These are phyloP conservation scores for Perognathus longimembris DNA, from an alignment of 2,113 vertebrate species.

Conservation along the genomic window DNA sequence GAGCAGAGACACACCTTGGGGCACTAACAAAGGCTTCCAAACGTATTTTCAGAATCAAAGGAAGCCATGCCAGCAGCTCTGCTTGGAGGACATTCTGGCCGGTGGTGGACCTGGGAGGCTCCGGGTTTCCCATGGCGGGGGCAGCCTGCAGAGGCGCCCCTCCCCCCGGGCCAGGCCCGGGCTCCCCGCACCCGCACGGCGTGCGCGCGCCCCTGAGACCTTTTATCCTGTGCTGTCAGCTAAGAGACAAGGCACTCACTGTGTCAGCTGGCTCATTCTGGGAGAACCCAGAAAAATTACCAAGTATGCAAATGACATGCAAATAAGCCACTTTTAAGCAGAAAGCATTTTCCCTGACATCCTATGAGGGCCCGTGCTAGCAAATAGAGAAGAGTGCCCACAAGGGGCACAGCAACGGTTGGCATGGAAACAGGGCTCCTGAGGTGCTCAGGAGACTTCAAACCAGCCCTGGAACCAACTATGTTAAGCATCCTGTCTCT, in stretches of 20 bases:
- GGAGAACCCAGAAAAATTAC: slow-evolving; percentile 29
- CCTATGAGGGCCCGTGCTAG: slow-evolving; percentile 10
- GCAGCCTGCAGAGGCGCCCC: neutral
- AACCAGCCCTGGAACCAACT: neutral
- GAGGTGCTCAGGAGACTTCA: slow-evolving; percentile 12
- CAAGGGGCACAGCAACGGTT: slow-evolving; percentile 44
- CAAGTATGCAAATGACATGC: slow-evolving; percentile 65
- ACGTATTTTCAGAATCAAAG: neutral
- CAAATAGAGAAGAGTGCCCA: neutral
- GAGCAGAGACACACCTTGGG: fast-evolving
- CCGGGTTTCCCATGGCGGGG: too few species aligned
- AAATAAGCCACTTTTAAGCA: slow-evolving; percentile 31
- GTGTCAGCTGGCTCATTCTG: slow-evolving; percentile 40
- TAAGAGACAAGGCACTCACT: neutral
- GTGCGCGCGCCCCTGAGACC: neutral
- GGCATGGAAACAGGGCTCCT: slow-evolving; percentile 69
- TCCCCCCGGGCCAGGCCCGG: neutral
- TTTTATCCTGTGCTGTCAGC: neutral
- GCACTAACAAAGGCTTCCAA: neutral
- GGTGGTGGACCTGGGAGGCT: neutral
- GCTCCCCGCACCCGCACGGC: neutral
- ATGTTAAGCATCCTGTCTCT: slow-evolving; percentile 8
- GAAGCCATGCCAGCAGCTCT: neutral
- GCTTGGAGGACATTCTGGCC: neutral
- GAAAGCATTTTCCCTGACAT: slow-evolving; percentile 6